Percentiles rank a stretch among this genome's conserved stretches.
Conservation (phyloP, 1,140 invertebrate species). For the Micrasema longulum region DNA sequence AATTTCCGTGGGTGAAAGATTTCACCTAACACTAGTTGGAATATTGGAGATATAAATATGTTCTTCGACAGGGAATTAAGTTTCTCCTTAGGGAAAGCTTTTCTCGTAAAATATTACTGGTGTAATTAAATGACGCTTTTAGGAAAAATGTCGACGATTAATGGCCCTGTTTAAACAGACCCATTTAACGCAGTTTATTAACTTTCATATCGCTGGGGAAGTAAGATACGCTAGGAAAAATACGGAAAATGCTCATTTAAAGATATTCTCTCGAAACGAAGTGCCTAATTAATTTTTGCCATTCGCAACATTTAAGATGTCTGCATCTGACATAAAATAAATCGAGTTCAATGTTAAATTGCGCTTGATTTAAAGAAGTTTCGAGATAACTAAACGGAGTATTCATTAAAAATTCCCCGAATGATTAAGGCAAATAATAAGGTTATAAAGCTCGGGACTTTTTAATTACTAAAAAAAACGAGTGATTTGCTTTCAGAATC, state of each 20-base stretch:
- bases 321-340: slow-evolving; percentile 22
- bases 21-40: not conserved
- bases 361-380: not conserved
- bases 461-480: not conserved
- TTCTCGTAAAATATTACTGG: not conserved
- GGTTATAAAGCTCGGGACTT: not conserved
- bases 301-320: slow-evolving; percentile 22
- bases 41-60: slow-evolving; percentile 3
- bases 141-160: slow-evolving; percentile 26
- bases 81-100: not conserved
- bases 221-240: slow-evolving; percentile 20
- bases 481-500: too few species aligned
- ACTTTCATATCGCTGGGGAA: slow-evolving; percentile 31
- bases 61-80: not conserved
- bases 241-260: slow-evolving; percentile 14
- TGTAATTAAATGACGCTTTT: slow-evolving; percentile 29
- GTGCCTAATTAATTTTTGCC: slow-evolving; percentile 29
- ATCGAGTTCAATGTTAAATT: slow-evolving; percentile 25
- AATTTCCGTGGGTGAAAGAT: not conserved
- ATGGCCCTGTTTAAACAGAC: slow-evolving; percentile 10
- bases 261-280: slow-evolving; percentile 19
- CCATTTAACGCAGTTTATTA: slow-evolving; percentile 27
- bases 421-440: too few species aligned
- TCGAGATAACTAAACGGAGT: not conserved
- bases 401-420: slow-evolving; percentile 3